A percentile compares a stretch with the other conserved stretches of the same genome.
Conservation (phyloP, 2,888 invertebrate species). For the Zygothrica quintamaculata region DNA sequence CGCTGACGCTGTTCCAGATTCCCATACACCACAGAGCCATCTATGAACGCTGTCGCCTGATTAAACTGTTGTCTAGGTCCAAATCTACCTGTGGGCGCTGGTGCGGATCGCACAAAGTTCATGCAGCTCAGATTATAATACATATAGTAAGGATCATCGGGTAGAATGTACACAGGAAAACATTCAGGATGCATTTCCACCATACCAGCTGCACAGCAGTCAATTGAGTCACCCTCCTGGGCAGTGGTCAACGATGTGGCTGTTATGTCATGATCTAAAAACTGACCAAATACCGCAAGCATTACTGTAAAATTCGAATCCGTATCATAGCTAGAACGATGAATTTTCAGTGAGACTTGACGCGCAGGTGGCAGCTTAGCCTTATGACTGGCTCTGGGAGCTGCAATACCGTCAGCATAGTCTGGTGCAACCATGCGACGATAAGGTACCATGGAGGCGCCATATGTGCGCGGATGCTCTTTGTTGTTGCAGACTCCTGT, state of each 20-base stretch:
- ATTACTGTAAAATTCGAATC: conserved; percentile 92
- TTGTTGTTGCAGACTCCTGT: conserved; percentile 93
- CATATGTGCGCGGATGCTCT: conserved; percentile 87
- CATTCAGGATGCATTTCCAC: conserved; percentile 89
- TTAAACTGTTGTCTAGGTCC: conserved; percentile 93
- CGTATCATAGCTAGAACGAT: conserved; percentile 89
- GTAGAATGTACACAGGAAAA: conserved; percentile 89
- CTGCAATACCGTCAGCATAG: conserved; percentile 90
- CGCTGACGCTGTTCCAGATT: conserved; percentile 85
- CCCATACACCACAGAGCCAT: conserved; percentile 93
- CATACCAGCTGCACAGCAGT: conserved; percentile 87
- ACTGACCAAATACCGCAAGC: conserved; percentile 95
- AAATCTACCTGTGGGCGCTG: conserved; percentile 90
- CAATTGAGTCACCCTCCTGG: conserved; percentile 88
- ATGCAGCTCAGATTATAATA: conserved; percentile 90
- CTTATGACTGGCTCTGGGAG: conserved; percentile 86
- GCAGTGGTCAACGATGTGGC: conserved; percentile 92
- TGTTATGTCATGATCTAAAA: conserved; percentile 94
- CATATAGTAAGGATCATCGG: conserved; percentile 89
- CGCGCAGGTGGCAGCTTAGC: conserved; percentile 89
- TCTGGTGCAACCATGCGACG: conserved; percentile 89
- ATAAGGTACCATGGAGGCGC: conserved; percentile 90
- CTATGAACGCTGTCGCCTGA: conserved; percentile 93
- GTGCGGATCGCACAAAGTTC: conserved; percentile 93
- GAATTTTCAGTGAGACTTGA: conserved; percentile 90